Evolutionary conservation across 2,888 invertebrate species (phyloP).

Genomic region (Caenorhabditis zanzibari): DNA sequence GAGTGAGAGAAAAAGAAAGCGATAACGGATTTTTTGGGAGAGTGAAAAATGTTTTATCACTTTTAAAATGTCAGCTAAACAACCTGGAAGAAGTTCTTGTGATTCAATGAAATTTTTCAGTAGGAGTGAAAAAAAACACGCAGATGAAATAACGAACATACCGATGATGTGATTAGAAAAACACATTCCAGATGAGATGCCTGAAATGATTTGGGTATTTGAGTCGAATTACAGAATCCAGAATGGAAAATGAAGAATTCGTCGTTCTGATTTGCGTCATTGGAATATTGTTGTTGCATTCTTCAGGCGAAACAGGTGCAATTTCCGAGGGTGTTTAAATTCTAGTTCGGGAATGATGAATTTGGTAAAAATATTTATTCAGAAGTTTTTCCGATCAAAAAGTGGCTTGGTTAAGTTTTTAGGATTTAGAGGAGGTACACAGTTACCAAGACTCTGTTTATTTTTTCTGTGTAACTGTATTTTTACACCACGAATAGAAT

Average conservation of each 20-base stretch:
- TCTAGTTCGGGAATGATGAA: not conserved
- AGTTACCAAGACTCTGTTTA: too few relatives aligned
- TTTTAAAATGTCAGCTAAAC: constrained; percentile 31
- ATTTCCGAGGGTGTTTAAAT: constrained; percentile 1
- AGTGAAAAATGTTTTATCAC: constrained; percentile 38
- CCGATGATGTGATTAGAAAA: constrained; percentile 23
- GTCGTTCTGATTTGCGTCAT: constrained; percentile 18
- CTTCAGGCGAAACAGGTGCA: constrained; percentile 13
- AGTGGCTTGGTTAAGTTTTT: too few relatives aligned
- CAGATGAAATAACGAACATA: constrained; percentile 12
- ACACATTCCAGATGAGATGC: constrained; percentile 2
- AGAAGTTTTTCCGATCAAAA: not conserved
- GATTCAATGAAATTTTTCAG: not conserved
- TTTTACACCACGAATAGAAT: too few relatives aligned
- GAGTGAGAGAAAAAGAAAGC: not conserved
- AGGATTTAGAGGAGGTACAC: too few relatives aligned
- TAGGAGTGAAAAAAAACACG: not conserved
- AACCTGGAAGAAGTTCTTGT: constrained; percentile 31
- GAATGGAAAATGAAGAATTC: not conserved
- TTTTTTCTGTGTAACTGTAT: too few relatives aligned
- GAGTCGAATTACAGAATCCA: not conserved
- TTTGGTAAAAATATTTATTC: not conserved
- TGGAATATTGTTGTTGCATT: constrained; percentile 6
- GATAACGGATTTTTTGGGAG: constrained; percentile 41
- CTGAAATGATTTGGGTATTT: not conserved